Evolutionary conservation across 1,140 invertebrate genomes (phyloP).

Genomic region (Choristoneura fumiferana): DNA sequence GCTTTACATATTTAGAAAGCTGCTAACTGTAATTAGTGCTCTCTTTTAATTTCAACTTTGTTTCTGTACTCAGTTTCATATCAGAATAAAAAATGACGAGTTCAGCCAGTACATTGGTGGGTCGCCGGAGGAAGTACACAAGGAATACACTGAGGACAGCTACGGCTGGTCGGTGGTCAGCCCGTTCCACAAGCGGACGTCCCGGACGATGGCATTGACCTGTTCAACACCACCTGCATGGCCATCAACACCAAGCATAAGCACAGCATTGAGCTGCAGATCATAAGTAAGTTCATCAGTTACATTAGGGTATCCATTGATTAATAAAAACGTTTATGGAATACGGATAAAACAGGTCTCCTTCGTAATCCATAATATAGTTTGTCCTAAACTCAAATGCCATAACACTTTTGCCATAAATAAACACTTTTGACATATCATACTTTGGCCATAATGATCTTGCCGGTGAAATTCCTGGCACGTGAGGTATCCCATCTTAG

Average conservation of each 20-base stretch:
- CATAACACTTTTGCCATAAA: too few species aligned
- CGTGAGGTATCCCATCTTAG: too few species aligned
- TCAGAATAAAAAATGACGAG: constrained; percentile 82
- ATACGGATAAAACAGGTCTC: too few species aligned
- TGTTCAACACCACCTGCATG: constrained; percentile 87
- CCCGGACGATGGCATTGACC: constrained; percentile 83
- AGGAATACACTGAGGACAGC: constrained; percentile 82
- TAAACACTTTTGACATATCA: too few species aligned
- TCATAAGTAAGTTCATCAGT: constrained; percentile 71
- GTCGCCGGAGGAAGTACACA: constrained; percentile 80
- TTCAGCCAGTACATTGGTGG: constrained; percentile 84
- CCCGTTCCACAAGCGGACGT: constrained; percentile 81
- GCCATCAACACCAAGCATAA: constrained; percentile 83
- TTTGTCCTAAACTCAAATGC: too few species aligned
- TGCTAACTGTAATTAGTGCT: too few species aligned
- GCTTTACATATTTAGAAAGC: too few species aligned
- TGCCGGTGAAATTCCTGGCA: too few species aligned
- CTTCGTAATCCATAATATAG: too few species aligned
- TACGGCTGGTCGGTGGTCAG: constrained; percentile 85
- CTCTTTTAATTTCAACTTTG: constrained; percentile 14
- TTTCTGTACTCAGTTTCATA: constrained; percentile 76
- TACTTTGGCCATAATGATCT: too few species aligned
- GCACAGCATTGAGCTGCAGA: constrained; percentile 78
- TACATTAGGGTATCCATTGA: too few species aligned
- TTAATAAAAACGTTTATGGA: too few species aligned